Base-by-base conservation (phyloP, 2,888 invertebrate genomes). In the Leucophenga montana region DNA sequence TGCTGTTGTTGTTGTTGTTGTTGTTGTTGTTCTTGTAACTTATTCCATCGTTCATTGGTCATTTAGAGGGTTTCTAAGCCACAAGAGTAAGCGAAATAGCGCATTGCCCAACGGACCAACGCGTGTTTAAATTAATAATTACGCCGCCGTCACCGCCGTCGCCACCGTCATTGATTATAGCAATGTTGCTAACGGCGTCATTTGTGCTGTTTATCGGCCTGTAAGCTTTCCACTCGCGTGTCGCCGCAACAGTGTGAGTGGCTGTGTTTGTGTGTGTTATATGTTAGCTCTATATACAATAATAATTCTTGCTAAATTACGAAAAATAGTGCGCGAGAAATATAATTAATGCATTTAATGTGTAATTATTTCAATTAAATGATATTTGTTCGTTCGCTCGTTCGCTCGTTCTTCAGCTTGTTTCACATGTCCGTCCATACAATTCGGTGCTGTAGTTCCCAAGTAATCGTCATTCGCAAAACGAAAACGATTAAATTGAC, bases 331-430 rank as follows among this genome's bases (percentile, higher is more conserved):
- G 77, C 73, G 73, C 75, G 75, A 68, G 74, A 78, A 81, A 75
- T 62, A 79, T 85, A 86, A 85, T 86, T 85, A 86, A 83, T 85
- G 81, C 86, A 84, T 77, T 83, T 85, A 86, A 86, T 86, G 79
- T 85, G 79, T 85, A 86, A 86, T 86, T 86, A 86, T 86, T 86
- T 85, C 85, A 85, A 86, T 86, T 86, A 85, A 85, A 78, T 75
- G 71, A 73, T 78, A 75, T 75, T 66, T 71, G 31, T 61, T 27
- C 65, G 18, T 50, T 31, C 57, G n/a, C n/a, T 16, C 8, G n/a
- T 14, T 11, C 18, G 16, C 16, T n/a, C 6, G 8, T 16, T n/a
- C 18, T n/a, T 16, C 16, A 16, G 16, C 16, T 5, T 50, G n/a
- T 18, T n/a, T 50, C 11, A 8, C 1, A 11, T 39, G 3, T 8